A percentile compares a stretch with the other conserved stretches of the same genome.
Evolutionary conservation across 2,113 vertebrate genomes (phyloP).

Genomic region (Stigmatopora argus): DNA sequence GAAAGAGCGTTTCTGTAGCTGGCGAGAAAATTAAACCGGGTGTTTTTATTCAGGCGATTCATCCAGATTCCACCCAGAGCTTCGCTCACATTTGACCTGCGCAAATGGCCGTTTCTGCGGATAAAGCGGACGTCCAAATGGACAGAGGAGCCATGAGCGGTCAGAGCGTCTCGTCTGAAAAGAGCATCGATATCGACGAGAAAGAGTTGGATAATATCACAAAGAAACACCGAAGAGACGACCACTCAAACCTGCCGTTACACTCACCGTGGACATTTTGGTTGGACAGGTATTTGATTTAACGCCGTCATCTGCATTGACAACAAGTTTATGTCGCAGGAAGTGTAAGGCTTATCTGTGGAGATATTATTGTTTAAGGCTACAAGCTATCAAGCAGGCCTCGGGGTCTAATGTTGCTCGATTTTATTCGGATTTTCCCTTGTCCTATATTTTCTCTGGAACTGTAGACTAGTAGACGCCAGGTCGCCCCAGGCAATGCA

Average conservation of each 20-base stretch:
- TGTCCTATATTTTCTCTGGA: constrained; percentile 1
- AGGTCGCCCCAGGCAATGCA: no score
- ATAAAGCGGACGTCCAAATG: constrained; percentile 53
- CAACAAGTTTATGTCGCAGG: background rate
- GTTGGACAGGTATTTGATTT: constrained; percentile 66
- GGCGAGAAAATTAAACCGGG: constrained; percentile 31
- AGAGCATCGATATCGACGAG: constrained; percentile 75
- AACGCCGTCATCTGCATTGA: background rate
- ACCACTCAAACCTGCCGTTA: constrained; percentile 59
- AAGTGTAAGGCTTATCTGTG: background rate
- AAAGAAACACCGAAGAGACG: constrained; percentile 63
- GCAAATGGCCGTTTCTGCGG: constrained; percentile 64
- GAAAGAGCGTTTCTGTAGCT: constrained; percentile 44
- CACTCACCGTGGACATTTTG: constrained; percentile 77
- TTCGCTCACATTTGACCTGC: background rate
- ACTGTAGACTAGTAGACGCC: background rate
- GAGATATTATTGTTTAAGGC: constrained; percentile 20
- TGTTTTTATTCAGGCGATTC: constrained; percentile 7
- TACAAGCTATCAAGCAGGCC: constrained; percentile 41
- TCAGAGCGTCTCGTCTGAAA: constrained; percentile 46
- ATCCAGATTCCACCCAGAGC: background rate
- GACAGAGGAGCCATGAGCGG: constrained; percentile 57
- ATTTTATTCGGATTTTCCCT: constrained; percentile 3
- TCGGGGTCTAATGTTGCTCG: constrained; percentile 21
- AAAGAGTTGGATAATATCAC: constrained; percentile 71